phyloP scores from a whole-genome alignment of 1,140 invertebrate species.

The Calosoma granatense region DNA sequence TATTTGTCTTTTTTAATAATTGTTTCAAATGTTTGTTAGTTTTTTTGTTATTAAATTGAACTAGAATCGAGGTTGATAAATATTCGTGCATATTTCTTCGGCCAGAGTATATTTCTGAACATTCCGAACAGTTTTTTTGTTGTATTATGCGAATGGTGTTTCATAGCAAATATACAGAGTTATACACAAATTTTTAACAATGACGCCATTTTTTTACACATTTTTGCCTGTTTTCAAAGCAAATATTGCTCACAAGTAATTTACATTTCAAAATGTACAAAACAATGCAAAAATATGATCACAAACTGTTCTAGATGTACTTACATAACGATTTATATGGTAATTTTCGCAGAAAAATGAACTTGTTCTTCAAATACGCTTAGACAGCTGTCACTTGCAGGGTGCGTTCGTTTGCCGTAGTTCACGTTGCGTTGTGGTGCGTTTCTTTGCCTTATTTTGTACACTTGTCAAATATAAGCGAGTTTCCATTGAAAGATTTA shows the following conservation, averaged over 20 bases:
- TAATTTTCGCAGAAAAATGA: too few relatives aligned
- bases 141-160: constrained; percentile 1
- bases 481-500: background rate
- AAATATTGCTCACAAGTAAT: constrained; percentile 8
- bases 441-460: too few relatives aligned
- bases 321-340: too few relatives aligned
- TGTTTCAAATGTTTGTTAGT: too few relatives aligned
- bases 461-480: background rate
- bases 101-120: constrained; percentile 1
- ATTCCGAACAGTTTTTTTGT: background rate
- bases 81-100: too few relatives aligned
- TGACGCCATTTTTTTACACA: constrained; percentile 1
- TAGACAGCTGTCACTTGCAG: too few relatives aligned
- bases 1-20: too few relatives aligned
- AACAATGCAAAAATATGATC: background rate
- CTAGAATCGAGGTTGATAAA: too few relatives aligned
- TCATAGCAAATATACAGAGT: constrained; percentile 7
- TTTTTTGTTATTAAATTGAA: too few relatives aligned
- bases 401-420: too few relatives aligned
- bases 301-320: too few relatives aligned
- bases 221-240: background rate
- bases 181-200: constrained; percentile 3
- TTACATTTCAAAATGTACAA: constrained; percentile 5
- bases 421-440: too few relatives aligned
- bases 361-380: background rate